Evolutionary conservation across 2,113 vertebrate genomes (phyloP), one percentile per base, ranked within the genome.

Genomic region (Chamaea fasciata): DNA sequence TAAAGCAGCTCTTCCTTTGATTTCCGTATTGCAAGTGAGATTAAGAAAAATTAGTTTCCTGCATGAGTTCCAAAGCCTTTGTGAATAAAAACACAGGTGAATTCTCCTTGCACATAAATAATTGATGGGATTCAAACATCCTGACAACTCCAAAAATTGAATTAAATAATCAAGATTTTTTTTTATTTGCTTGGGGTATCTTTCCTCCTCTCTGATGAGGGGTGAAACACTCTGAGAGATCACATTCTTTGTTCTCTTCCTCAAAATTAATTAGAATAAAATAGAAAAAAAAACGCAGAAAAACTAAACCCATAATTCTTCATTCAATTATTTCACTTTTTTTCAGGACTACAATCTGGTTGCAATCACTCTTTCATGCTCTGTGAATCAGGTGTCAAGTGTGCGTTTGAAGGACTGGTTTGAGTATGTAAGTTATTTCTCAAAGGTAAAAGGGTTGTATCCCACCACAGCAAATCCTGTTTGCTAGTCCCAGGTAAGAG

Each of bases 111-210:
- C 60, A 63, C 17, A 0, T 68, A 87, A 91, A 80, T 83, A 71
- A 96, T 92, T 95, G 31, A 78, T 33, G 59, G 47, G 71, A 90
- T 95, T 96, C 69, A 64, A 93, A 77, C 88, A 86, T 95, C 47
- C 70, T 78, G 85, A 65, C 52, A 79, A 80, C 57, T 55, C 60
- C 59, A 83, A 94, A 91, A 94, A 69, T 63, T 46, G 15, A n/a
- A 88, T 79, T 85, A 79, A 94, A 90, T 69, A 91, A 80, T 83
- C 33, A 89, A 81, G 71, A 82, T 76, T 92, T 79, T 85, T 41
- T 74, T 84, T 63, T 69, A 83, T 55, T 88, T 92, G 26, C 53
- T 86, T 80, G 15, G 37, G 13, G 0, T 8, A 84, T 47, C 71
- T 90, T 80, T 50, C 12, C 5, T 53, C 41, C 79, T 86, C 69